A percentile compares a stretch with the other conserved stretches of the same genome.
Evolutionary conservation across 2,888 invertebrate genomes (phyloP).

Genomic region (Unio pictorum): DNA sequence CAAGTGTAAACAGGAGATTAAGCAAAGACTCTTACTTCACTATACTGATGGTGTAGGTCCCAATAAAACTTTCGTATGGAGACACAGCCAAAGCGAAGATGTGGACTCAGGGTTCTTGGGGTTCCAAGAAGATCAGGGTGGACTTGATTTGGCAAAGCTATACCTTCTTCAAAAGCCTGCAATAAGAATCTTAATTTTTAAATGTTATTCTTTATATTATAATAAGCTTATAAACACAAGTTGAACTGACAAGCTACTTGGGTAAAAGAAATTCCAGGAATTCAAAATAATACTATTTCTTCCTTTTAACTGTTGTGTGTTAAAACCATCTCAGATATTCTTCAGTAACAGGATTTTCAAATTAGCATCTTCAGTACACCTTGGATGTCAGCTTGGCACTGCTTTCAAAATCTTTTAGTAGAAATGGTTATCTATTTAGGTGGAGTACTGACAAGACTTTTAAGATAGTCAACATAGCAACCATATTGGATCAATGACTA

Average conservation of each 20-base stretch:
- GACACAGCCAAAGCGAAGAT: conserved; percentile 81
- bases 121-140: conserved; percentile 80
- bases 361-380: too few relatives aligned
- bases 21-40: conserved; percentile 70
- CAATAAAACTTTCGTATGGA: conserved; percentile 83
- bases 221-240: not conserved
- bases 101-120: conserved; percentile 81
- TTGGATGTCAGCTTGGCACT: too few relatives aligned
- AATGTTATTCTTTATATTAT: too few relatives aligned
- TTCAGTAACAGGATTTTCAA: too few relatives aligned
- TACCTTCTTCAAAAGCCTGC: conserved; percentile 74
- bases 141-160: conserved; percentile 80
- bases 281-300: too few relatives aligned
- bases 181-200: conserved; percentile 4
- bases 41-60: conserved; percentile 79
- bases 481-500: too few relatives aligned
- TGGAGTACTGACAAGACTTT: not conserved
- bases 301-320: too few relatives aligned
- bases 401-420: too few relatives aligned
- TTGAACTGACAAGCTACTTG: not conserved
- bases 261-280: not conserved
- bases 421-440: too few relatives aligned
- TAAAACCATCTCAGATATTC: too few relatives aligned
- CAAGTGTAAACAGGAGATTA: too few relatives aligned
- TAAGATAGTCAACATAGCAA: not conserved